Evolutionary conservation across 2,797 vertebrate species (phyloP), one percentile per base, ranked within the genome.

Genomic region (Echeneis naucrates): DNA sequence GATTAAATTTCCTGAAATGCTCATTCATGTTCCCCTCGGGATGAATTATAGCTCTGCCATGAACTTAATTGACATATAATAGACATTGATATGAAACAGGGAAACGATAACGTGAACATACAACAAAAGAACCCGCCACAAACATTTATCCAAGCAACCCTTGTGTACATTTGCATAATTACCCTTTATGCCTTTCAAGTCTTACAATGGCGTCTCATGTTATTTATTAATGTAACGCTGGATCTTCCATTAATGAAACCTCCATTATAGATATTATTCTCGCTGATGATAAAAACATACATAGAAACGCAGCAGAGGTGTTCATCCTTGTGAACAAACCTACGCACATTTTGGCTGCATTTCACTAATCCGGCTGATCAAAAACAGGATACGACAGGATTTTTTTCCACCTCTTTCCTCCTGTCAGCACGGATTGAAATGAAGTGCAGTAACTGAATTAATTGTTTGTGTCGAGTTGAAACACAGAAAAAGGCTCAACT

Each of bases 301-400:
- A 14, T 35, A 30, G n/a, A 32, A 32, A 23, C 8, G 4, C 30
- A 35, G 32, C 30, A 24, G n/a, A 27, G 33, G 17, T 11, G 8
- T 48, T 21, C 2, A 14, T 4, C 30, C 11, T 6, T 14, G 23
- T 56, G 13, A 47, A 47, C 40, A 67, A 33, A 37, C n/a, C 27
- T 40, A 35, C 21, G n/a, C 53, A 37, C 10, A 21, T 14, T 30
- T 27, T 30, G 8, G 62, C 19, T 44, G 23, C 23, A 4, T 50
- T 8, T 48, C 13, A 35, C 17, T 48, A 14, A 19, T 47, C 10
- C 24, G 27, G 35, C 26, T 47, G 42, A 19, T 38, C 2, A 32
- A 17, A 66, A 53, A 66, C 40, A 60, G 40, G 56, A 59, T 67
- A 33, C 60, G 32, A 51, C 37, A 19, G 13, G 13, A 13, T 4